phyloP scores from a whole-genome alignment of 2,113 vertebrate genomes.

The Podarcis raffonei region DNA sequence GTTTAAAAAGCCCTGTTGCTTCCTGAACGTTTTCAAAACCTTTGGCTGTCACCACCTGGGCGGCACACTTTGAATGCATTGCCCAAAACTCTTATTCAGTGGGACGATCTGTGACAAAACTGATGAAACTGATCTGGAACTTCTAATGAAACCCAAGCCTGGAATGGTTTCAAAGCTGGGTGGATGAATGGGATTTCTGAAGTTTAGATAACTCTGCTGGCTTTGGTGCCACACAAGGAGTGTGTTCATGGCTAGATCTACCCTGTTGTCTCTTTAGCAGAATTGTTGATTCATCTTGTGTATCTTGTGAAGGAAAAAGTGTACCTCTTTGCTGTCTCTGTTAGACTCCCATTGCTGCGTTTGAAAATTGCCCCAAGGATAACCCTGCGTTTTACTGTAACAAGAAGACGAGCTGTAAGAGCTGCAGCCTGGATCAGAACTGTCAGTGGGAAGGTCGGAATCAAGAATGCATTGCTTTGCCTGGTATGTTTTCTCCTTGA shows the following conservation, averaged over 20 bases:
- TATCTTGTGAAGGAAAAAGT: background rate
- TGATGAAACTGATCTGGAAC: background rate
- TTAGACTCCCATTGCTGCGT: constrained; percentile 82
- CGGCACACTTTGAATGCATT: background rate
- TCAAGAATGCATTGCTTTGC: constrained; percentile 93
- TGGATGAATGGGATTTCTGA: background rate
- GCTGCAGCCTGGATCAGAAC: constrained; percentile 95
- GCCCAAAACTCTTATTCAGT: no score
- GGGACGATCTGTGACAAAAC: background rate
- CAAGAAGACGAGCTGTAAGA: constrained; percentile 98
- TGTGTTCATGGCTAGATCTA: background rate
- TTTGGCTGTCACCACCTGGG: background rate
- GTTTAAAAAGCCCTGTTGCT: background rate
- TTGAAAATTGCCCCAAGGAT: constrained; percentile 89
- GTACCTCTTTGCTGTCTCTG: constrained; percentile 39
- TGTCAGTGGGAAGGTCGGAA: constrained; percentile 97
- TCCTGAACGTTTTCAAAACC: background rate
- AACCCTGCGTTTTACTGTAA: constrained; percentile 92
- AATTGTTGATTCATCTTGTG: rapidly evolving
- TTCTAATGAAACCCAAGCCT: background rate
- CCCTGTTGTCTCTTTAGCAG: background rate
- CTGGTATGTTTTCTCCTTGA: constrained; percentile 74
- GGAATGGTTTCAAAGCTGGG: background rate
- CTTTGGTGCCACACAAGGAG: no score
- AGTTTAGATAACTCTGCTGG: no score